phyloP scores from a whole-genome alignment of 2,113 vertebrate species.

The Oriolus oriolus region DNA sequence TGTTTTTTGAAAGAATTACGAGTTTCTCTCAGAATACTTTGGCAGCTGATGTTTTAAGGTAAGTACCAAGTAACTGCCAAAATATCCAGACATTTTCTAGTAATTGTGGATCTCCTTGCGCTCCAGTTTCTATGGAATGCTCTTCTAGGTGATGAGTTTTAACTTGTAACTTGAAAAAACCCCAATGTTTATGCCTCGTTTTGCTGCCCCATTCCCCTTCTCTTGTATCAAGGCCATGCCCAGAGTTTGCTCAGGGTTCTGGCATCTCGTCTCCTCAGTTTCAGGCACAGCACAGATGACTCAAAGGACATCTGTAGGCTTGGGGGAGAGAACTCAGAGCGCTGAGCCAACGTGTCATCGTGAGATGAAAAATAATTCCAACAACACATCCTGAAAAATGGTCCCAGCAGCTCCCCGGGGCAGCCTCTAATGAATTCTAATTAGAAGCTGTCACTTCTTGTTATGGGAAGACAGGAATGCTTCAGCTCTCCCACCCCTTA shows the following conservation, averaged over 20 bases:
- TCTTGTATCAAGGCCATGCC: background rate
- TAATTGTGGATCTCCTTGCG: background rate
- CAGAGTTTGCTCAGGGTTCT: background rate
- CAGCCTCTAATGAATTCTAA: constrained; percentile 12
- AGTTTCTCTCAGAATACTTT: background rate
- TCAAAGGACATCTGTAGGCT: background rate
- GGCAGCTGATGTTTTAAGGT: background rate
- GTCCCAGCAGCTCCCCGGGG: background rate
- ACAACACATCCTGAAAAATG: background rate
- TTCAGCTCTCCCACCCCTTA: background rate
- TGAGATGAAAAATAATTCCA: background rate
- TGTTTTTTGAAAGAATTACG: background rate
- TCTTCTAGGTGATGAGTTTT: background rate
- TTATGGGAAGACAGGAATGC: background rate
- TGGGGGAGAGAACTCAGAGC: background rate
- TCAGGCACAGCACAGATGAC: background rate
- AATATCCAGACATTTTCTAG: background rate
- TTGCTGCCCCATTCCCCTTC: background rate
- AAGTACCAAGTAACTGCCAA: background rate
- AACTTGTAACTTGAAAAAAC: background rate
- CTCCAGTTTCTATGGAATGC: background rate
- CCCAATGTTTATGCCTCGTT: background rate
- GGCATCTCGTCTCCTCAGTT: background rate
- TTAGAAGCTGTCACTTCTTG: constrained; percentile 28
- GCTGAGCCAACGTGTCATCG: background rate